These are phyloP conservation scores for Lepus europaeus DNA, from an alignment of 2,113 vertebrate genomes.

Conservation along the genomic window DNA sequence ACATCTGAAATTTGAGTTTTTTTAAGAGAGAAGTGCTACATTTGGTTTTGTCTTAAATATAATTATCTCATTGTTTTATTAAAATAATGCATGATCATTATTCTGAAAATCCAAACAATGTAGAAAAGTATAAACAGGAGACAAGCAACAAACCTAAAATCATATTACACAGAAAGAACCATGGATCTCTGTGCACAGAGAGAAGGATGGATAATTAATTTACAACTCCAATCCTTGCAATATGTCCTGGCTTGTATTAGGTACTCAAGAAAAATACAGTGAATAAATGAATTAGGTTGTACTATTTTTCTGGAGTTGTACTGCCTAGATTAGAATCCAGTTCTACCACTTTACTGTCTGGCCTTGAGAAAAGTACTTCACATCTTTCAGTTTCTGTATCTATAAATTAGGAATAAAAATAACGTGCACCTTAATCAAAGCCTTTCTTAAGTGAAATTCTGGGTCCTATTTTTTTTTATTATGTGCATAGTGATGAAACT, in stretches of 20 bases:
- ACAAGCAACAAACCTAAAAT: conserved; percentile 5
- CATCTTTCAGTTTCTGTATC: background rate
- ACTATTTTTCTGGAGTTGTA: background rate
- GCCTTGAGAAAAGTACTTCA: background rate
- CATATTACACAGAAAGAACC: background rate
- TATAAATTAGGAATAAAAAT: background rate
- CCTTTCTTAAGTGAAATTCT: background rate
- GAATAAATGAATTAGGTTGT: background rate
- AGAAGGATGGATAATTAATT: background rate
- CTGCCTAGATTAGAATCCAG: background rate
- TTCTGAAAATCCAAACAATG: conserved; percentile 62
- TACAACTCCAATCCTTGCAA: background rate
- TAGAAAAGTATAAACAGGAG: conserved; percentile 38
- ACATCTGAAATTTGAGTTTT: conserved; percentile 49
- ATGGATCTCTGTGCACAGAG: background rate
- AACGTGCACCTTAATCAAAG: background rate
- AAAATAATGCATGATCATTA: conserved; percentile 56
- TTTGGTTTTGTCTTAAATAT: conserved; percentile 62
- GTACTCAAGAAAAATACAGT: background rate
- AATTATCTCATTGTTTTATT: conserved; percentile 58
- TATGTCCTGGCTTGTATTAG: background rate
- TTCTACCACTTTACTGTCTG: background rate
- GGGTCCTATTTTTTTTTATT: background rate
- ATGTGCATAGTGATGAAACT: background rate
- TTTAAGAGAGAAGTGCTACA: conserved; percentile 62